Evolutionary conservation across 2,113 vertebrate species (phyloP).

Genomic region (Bubo bubo): DNA sequence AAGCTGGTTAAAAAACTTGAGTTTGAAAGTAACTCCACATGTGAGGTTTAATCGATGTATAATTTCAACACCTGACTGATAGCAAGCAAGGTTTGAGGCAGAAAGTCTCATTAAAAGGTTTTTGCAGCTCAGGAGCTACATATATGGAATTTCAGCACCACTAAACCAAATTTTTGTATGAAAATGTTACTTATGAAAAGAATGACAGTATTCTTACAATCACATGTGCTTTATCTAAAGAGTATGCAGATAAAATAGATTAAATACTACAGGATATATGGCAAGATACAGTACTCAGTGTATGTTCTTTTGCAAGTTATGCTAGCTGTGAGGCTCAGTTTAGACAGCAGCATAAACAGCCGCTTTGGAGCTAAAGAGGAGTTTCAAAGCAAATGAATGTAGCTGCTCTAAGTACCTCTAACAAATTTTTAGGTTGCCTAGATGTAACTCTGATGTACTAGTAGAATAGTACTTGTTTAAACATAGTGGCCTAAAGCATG

Average conservation of each 20-base stretch:
- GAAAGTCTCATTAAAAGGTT: not conserved
- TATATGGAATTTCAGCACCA: not conserved
- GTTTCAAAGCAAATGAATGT: not conserved
- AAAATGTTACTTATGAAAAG: not conserved
- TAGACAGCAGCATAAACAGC: not conserved
- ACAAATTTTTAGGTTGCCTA: not conserved
- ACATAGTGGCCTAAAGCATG: not conserved
- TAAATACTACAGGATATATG: rapidly evolving
- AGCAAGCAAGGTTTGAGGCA: not conserved
- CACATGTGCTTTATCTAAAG: not conserved
- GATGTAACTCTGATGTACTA: not conserved
- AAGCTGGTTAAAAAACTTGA: not conserved
- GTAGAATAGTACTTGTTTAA: not conserved
- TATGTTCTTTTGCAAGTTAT: not conserved
- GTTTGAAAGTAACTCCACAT: not conserved
- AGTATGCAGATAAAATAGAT: not conserved
- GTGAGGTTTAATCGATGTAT: not conserved
- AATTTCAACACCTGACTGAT: not conserved
- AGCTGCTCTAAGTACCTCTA: not conserved
- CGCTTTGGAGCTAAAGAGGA: not conserved
- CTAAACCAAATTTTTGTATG: not conserved
- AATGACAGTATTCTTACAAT: not conserved
- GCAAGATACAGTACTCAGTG: not conserved
- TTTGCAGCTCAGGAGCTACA: not conserved
- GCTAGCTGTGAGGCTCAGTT: not conserved